phyloP scores from a whole-genome alignment of 1,140 invertebrate species.

The Zeugodacus cucurbitae region DNA sequence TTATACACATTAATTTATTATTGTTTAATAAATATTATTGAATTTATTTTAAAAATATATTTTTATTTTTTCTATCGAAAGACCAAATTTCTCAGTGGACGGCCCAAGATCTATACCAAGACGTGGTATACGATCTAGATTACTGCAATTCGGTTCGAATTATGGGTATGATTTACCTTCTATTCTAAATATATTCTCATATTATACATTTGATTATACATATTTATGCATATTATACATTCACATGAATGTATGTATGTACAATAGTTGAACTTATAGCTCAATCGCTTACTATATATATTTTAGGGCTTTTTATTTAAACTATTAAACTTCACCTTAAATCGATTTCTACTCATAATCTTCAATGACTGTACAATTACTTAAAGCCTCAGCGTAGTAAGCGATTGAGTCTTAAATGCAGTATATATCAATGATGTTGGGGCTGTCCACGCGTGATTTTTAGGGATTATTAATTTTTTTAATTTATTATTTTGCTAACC shows the following conservation, averaged over 20 bases:
- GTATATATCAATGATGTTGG: constrained; percentile 67
- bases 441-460: constrained; percentile 70
- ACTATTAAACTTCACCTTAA: no score
- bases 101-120: constrained; percentile 85
- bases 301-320: no score
- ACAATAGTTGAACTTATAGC: not conserved
- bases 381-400: not conserved
- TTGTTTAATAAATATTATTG: not conserved
- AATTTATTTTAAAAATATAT: not conserved
- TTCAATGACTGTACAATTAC: no score
- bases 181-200: not conserved
- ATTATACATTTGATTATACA: not conserved
- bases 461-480: constrained; percentile 41
- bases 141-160: constrained; percentile 88
- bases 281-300: constrained; percentile 1
- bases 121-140: constrained; percentile 86
- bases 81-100: constrained; percentile 74
- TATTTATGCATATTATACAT: not conserved
- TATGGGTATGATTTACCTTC: constrained; percentile 75
- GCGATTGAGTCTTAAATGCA: constrained; percentile 23
- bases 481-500: not conserved
- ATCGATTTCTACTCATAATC: no score
- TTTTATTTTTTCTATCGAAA: constrained; percentile 42
- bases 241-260: not conserved
- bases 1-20: no score